A percentile compares a stretch with the other conserved stretches of the same genome.
These are phyloP conservation scores for Actenoides hombroni DNA, from an alignment of 2,113 vertebrate genomes.

Conservation along the genomic window DNA sequence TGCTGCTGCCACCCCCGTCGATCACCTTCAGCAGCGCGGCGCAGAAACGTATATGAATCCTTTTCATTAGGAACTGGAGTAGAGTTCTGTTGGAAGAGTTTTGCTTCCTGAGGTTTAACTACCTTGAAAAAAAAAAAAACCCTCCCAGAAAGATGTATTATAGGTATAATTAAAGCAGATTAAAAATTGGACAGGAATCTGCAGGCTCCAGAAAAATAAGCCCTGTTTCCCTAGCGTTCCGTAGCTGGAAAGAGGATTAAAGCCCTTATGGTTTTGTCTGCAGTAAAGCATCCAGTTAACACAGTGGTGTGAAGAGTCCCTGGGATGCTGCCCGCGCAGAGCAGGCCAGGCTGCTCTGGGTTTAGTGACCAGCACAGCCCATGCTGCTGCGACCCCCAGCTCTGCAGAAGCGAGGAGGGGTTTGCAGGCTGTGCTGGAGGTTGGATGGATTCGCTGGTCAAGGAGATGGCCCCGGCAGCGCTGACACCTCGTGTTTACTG, in stretches of 20 bases:
- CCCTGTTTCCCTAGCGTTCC: background rate
- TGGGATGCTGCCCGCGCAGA: background rate
- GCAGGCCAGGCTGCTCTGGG: background rate
- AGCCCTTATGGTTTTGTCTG: background rate
- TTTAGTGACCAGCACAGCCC: background rate
- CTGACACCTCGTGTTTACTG: background rate
- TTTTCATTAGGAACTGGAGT: constrained; percentile 30
- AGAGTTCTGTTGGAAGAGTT: background rate
- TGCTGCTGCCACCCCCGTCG: background rate
- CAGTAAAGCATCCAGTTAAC: background rate
- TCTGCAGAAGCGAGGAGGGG: background rate
- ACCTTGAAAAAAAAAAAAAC: background rate
- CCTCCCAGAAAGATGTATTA: background rate
- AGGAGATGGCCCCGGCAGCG: background rate
- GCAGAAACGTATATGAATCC: background rate
- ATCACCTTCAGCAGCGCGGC: background rate
- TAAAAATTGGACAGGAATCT: background rate
- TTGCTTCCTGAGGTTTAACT: constrained; percentile 1
- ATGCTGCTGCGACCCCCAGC: background rate
- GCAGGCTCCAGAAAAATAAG: background rate
- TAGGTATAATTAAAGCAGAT: background rate
- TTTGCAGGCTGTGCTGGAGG: background rate
- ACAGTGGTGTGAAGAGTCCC: background rate
- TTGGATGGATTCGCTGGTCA: background rate
- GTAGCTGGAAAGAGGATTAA: background rate